Conservation (phyloP, 2,797 vertebrate species). For the Dicrostonyx torquatus region DNA sequence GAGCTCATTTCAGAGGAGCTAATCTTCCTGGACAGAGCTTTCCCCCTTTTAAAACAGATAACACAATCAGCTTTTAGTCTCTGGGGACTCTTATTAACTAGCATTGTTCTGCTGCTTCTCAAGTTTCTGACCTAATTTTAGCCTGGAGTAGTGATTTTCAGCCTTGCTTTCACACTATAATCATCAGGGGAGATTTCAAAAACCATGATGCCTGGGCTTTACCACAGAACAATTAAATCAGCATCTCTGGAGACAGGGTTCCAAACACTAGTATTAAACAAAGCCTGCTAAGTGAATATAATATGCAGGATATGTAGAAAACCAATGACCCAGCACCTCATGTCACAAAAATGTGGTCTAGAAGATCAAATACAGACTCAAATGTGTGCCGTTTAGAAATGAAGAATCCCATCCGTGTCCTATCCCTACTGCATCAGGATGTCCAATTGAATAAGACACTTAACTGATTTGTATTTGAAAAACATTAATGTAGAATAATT, state of each 20-base stretch:
- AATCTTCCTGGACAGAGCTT: not conserved
- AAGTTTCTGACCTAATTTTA: constrained; percentile 61
- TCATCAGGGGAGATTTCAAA: constrained; percentile 39
- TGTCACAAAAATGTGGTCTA: constrained; percentile 11
- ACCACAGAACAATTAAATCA: constrained; percentile 43
- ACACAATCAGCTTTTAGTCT: constrained; percentile 27
- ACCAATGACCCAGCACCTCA: not conserved
- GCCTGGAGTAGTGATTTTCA: constrained; percentile 29
- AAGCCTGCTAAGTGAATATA: not conserved
- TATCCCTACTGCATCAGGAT: constrained; percentile 19
- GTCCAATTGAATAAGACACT: constrained; percentile 29
- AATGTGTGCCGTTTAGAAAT: constrained; percentile 37
- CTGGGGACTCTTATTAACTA: not conserved
- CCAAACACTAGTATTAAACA: not conserved
- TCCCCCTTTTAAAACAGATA: not conserved
- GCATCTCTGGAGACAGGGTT: constrained; percentile 2
- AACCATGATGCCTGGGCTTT: not conserved
- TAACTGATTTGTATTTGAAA: constrained; percentile 9
- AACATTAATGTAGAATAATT: constrained; percentile 40
- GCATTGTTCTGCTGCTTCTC: constrained; percentile 11
- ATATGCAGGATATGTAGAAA: not conserved
- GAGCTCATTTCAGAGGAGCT: not conserved
- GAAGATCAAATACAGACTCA: not conserved
- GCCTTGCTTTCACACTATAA: not conserved
- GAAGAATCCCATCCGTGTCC: not conserved